Evolutionary conservation across 1,140 invertebrate genomes (phyloP).

Genomic region (Meteorus sp.): DNA sequence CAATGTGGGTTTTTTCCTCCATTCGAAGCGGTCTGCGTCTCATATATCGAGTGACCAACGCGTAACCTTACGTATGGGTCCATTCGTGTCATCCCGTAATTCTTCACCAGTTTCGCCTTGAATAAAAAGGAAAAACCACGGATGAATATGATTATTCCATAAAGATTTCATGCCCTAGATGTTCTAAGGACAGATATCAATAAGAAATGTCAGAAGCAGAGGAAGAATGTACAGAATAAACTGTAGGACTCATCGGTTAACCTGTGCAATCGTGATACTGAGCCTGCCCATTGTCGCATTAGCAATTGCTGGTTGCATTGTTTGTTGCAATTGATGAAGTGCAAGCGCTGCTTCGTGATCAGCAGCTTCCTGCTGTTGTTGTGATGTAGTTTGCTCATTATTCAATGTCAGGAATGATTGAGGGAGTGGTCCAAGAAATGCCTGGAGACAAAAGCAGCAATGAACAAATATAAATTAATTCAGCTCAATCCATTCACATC

Average conservation of each 20-base stretch:
- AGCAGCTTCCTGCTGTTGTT: conserved; percentile 71
- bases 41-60: conserved; percentile 90
- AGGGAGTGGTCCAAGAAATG: conserved; percentile 78
- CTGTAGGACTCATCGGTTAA: conserved; percentile 42
- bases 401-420: conserved; percentile 77
- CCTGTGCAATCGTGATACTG: conserved; percentile 81
- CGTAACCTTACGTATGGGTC: conserved; percentile 93
- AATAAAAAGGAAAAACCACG: conserved; percentile 17
- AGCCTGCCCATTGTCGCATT: conserved; percentile 67
- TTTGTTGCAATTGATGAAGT: conserved; percentile 68
- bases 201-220: no score
- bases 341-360: conserved; percentile 80
- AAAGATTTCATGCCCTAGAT: no score
- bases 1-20: conserved; percentile 95
- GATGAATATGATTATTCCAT: background rate
- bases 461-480: conserved; percentile 2
- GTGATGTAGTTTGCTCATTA: conserved; percentile 52
- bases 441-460: conserved; percentile 54
- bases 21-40: conserved; percentile 92
- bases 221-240: conserved; percentile 3
- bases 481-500: background rate
- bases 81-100: conserved; percentile 96
- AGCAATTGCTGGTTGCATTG: conserved; percentile 65
- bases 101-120: conserved; percentile 92
- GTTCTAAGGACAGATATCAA: no score